Percentiles rank a stretch among this genome's conserved stretches.
Conservation (phyloP, 2,113 vertebrate genomes). For the Chunga burmeisteri region DNA sequence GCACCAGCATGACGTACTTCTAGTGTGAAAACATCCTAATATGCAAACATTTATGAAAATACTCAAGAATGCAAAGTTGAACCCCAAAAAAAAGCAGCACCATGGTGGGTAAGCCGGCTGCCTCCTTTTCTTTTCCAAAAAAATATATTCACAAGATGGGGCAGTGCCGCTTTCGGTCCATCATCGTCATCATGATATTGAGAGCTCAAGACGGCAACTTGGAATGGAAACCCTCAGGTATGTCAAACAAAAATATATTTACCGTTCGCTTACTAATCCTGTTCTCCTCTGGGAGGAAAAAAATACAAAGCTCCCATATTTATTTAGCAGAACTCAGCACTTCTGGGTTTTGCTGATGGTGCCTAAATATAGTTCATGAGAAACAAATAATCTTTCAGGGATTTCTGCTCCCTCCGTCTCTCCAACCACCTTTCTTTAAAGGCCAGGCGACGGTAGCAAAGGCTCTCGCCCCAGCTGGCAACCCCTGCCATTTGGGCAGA, state of each 20-base stretch:
- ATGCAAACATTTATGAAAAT: background rate
- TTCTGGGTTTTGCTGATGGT: slow-evolving; percentile 2
- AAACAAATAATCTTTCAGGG: slow-evolving; percentile 45
- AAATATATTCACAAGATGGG: background rate
- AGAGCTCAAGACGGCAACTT: background rate
- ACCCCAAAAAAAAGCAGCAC: background rate
- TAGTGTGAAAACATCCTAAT: background rate
- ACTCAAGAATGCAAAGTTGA: background rate
- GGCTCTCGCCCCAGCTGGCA: background rate
- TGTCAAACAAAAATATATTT: slow-evolving; percentile 53
- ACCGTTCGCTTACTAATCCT: background rate
- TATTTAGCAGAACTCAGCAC: slow-evolving; percentile 55
- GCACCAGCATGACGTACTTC: background rate
- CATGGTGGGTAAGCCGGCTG: background rate
- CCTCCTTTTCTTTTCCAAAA: background rate
- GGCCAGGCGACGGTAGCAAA: rapidly evolving
- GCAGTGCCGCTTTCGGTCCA: background rate
- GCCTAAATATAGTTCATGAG: slow-evolving; percentile 40
- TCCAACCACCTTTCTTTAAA: background rate
- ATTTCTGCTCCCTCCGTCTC: background rate
- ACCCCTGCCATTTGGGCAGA: background rate
- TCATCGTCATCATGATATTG: background rate
- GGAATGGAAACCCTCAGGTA: slow-evolving; percentile 58
- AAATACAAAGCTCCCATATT: slow-evolving; percentile 15
- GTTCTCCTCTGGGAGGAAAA: background rate